Conservation (phyloP, 2,113 vertebrate genomes). For the crab-eating macaque (Macaca fascicularis) region T2T-MFA8v1.1 NC_088386.1:130712001-130712500, state of each 20-base stretch:
- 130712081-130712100: too few relatives aligned
- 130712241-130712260: fast-evolving
- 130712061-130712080: neutral
- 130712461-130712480: neutral
- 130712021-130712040: too few relatives aligned
- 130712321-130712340: neutral
- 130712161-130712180: neutral
- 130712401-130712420: neutral
- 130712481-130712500: neutral
- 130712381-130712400: neutral
- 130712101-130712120: neutral
- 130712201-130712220: fast-evolving
- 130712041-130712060: neutral
- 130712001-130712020: neutral
- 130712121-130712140: neutral
- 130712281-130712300: neutral
- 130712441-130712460: neutral
- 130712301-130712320: neutral
- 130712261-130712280: too few relatives aligned
- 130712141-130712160: fast-evolving
- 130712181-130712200: neutral
- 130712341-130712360: neutral
- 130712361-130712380: neutral
- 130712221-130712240: neutral
- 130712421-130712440: neutral